A percentile compares a stretch with the other conserved stretches of the same genome.
Conservation (phyloP, 2,113 vertebrate species). For the Ibidorhyncha struthersii region DNA sequence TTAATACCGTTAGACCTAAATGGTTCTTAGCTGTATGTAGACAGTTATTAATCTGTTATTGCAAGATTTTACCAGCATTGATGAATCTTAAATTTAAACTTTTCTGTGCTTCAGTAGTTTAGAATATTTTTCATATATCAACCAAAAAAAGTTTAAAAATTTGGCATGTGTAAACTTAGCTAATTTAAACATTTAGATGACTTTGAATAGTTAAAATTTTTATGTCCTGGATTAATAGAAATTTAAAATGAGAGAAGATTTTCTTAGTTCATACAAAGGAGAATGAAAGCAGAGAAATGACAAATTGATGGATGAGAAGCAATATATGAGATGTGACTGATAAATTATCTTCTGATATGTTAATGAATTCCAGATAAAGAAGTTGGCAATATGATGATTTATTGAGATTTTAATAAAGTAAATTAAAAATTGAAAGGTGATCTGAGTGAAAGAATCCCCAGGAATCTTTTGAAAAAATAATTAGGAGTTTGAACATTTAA, state of each 20-base stretch:
- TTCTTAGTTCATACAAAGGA: not conserved
- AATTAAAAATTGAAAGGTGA: constrained; percentile 62
- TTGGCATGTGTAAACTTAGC: not conserved
- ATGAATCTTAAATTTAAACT: not conserved
- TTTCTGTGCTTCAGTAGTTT: not conserved
- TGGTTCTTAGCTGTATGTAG: not conserved
- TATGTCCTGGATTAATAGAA: not conserved
- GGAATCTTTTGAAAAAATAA: constrained; percentile 43
- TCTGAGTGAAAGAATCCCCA: constrained; percentile 25
- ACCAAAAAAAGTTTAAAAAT: not conserved
- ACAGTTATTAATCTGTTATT: not conserved
- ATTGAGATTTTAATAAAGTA: constrained; percentile 48
- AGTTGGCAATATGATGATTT: constrained; percentile 41
- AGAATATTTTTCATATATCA: not conserved
- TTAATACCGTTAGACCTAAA: not conserved
- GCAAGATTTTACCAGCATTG: not conserved
- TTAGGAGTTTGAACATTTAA: constrained; percentile 12
- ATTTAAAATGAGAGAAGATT: constrained; percentile 7
- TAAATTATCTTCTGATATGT: constrained; percentile 67
- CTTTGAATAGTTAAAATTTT: not conserved
- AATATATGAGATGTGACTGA: constrained; percentile 55
- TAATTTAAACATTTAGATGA: not conserved
- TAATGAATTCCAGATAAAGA: constrained; percentile 56
- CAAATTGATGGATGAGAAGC: constrained; percentile 51
- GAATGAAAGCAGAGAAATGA: constrained; percentile 41